Percentiles rank a stretch among this genome's conserved stretches.
These are phyloP conservation scores for Sphaerophoria taeniata DNA, from an alignment of 2,888 invertebrate species.

Conservation along the genomic window DNA sequence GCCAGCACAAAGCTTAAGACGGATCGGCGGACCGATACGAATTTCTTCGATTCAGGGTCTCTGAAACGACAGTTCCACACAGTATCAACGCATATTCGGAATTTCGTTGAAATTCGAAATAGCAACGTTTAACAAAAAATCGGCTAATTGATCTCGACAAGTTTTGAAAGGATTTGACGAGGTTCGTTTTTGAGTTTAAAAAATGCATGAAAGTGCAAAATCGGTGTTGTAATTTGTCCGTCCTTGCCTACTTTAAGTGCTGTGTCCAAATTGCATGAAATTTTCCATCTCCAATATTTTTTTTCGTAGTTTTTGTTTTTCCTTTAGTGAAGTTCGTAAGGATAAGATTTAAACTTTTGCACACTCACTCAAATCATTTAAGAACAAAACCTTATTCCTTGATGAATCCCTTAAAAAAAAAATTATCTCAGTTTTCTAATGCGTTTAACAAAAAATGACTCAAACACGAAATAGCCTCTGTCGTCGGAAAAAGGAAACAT, in stretches of 20 bases:
- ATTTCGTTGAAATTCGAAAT: constrained; percentile 79
- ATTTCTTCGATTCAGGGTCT: constrained; percentile 76
- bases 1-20: constrained; percentile 77
- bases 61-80: constrained; percentile 79
- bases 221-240: no score
- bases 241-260: no score
- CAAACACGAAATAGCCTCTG: constrained; percentile 52
- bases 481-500: constrained; percentile 75
- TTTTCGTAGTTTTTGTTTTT: no score
- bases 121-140: constrained; percentile 75
- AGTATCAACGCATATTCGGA: constrained; percentile 80
- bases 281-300: no score
- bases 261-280: no score
- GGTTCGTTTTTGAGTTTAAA: constrained; percentile 10
- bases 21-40: constrained; percentile 79
- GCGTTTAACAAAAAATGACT: constrained; percentile 55
- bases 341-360: no score
- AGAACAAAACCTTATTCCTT: not conserved
- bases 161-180: not conserved
- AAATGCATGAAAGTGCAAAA: no score
- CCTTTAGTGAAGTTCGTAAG: no score
- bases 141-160: no score
- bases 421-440: constrained; percentile 66
- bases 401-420: constrained; percentile 14
- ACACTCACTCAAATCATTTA: not conserved